Base-by-base conservation (phyloP, 2,797 vertebrate species). In the Buceros bicornis region DNA sequence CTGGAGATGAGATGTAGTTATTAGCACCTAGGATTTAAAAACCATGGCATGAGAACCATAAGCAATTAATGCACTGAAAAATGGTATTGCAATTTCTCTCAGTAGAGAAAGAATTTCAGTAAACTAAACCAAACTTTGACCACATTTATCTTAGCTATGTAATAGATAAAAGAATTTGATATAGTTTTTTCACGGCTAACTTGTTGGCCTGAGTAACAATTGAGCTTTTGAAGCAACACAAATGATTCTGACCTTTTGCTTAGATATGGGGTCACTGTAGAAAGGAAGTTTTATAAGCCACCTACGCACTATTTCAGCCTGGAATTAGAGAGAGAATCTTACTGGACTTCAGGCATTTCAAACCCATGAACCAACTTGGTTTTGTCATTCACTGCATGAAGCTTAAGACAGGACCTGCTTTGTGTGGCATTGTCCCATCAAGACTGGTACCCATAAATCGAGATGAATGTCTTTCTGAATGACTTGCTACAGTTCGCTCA, bases 241-340 rank as follows among this genome's bases (percentile, higher is more conserved):
- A 97, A 87, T 92, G 90, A 93, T 97, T 95, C 65, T 96, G 95
- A 97, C 95, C 93, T 97, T 97, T 96, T 95, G 95, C 97, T 98
- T 97, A 95, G 92, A 70, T 93, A 96, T 94, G 93, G 94, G 97
- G 97, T 98, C 97, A 97, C 81, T 43, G 66, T 86, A 95, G 89
- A 98, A 97, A 97, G 96, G 97, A 97, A 97, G 86, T 95, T 98
- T 97, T 95, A 91, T 96, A 97, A 97, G 94, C 96, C 97, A 95
- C 97, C 92, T 97, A 97, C 94, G 65, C 82, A 81, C 60, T 82
- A 82, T 97, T 97, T 96, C 93, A 6, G 26, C 87, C 86, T 96
- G 91, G 89, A 89, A 78, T n/a, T 50, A 31, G 76, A 93, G 92
- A 64, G 54, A 62, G 65, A 91, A 87, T 96, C 93, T 92, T 82